Base-by-base conservation (phyloP, 2,888 invertebrate genomes). In the Pollenia amentaria region DNA sequence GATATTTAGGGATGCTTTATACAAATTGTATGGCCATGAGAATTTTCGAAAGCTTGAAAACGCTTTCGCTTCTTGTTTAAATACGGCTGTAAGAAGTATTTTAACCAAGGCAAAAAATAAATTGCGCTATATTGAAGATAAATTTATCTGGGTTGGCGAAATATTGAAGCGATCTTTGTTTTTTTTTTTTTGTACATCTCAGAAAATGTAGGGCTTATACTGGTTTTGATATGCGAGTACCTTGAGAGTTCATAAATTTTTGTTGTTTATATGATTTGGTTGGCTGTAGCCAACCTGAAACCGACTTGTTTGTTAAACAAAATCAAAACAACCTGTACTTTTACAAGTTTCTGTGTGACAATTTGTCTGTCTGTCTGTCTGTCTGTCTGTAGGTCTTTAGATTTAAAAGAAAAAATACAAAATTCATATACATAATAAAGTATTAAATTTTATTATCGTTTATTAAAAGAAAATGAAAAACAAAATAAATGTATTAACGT, bases 401-500 rank as follows among this genome's bases (percentile, higher is more conserved):
- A 14, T 64, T 42, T 14, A 3, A 48, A 16, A 18, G 4, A 21
- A 29, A 44, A 44, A 57, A 40, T 1, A 48, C 14, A 38, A 48
- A 46, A 38, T 38, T 18, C 4, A 44, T 53, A 53, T n/a, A n/a
- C n/a, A n/a, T 57, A 67, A 84, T 79, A 84, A 79, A 84, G 53
- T 79, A 75, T 79, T 53, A 53, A 60, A 46, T 73, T 84, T 84
- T 75, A 84, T 84, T 48, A 73, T 12, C n/a, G 46, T 80, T 80
- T 72, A 65, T 44, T 51, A 1, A 53, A 46, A 72, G 44, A 8
- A 21, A 2, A 44, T 7, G 16, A 29, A 3, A 55, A 55, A 29
- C 0, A 10, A 18, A 29, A 29, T 60, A n/a, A 46, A 60, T 6
- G 29, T 29, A 60, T 46, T 14, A n/a, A 44, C 7, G 12, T n/a